phyloP scores from a whole-genome alignment of 2,888 invertebrate species.

The Timema cristinae region DNA sequence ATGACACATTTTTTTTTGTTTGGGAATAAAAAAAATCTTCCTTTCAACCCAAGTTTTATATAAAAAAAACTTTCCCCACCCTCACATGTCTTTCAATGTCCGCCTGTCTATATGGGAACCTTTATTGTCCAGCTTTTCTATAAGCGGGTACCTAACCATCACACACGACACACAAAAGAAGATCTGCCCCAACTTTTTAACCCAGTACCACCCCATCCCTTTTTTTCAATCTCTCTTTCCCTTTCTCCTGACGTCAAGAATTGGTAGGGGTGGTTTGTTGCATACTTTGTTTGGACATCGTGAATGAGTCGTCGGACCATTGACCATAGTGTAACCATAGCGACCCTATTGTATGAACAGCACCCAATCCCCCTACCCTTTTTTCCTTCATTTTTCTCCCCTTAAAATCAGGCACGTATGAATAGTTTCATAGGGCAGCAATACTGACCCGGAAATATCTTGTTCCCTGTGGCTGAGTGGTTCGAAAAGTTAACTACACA shows the following conservation, averaged over 20 bases:
- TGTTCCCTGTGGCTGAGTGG: too few relatives aligned
- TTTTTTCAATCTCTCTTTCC: not conserved
- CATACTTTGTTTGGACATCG: constrained; percentile 29
- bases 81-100: constrained; percentile 12
- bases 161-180: constrained; percentile 25
- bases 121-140: constrained; percentile 25
- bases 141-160: constrained; percentile 28
- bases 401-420: not conserved
- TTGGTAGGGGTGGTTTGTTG: constrained; percentile 22
- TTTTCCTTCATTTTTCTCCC: constrained; percentile 23
- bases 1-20: too few relatives aligned
- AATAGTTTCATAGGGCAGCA: constrained; percentile 1
- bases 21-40: too few relatives aligned
- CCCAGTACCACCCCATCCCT: not conserved
- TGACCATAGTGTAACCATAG: constrained; percentile 28
- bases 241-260: constrained; percentile 15
- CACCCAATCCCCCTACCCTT: constrained; percentile 19
- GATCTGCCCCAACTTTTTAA: constrained; percentile 22
- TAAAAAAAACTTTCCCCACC: not conserved
- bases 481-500: too few relatives aligned
- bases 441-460: too few relatives aligned
- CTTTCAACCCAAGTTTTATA: too few relatives aligned
- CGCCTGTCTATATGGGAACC: constrained; percentile 17
- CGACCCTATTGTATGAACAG: constrained; percentile 19
- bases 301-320: constrained; percentile 25